Evolutionary conservation across 2,888 invertebrate genomes (phyloP).

Genomic region (Molanna angustata): DNA sequence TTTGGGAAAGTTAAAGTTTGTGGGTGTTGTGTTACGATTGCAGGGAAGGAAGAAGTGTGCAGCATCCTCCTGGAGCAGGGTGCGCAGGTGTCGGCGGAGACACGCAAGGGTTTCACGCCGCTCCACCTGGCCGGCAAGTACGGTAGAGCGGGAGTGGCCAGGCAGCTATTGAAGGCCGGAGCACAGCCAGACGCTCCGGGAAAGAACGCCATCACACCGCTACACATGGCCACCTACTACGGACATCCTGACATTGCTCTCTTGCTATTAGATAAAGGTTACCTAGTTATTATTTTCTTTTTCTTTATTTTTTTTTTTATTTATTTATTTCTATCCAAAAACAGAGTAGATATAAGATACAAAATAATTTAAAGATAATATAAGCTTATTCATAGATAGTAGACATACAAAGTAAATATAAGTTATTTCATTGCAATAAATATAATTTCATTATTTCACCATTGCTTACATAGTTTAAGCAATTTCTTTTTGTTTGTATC

Average conservation of each 20-base stretch:
- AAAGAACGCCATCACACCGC: conserved; percentile 91
- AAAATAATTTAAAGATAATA: too few species aligned
- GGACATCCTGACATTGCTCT: conserved; percentile 90
- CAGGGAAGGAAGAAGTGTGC: conserved; percentile 82
- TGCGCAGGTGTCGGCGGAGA: conserved; percentile 86
- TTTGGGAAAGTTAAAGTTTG: not conserved
- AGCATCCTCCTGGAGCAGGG: conserved; percentile 87
- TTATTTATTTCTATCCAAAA: not conserved
- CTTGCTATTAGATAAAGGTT: conserved; percentile 85
- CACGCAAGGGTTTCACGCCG: conserved; percentile 95
- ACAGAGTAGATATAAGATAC: too few species aligned
- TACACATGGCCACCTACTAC: conserved; percentile 97
- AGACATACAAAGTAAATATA: too few species aligned
- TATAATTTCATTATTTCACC: too few species aligned
- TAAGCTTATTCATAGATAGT: too few species aligned
- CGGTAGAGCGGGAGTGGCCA: conserved; percentile 88
- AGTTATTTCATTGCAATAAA: too few species aligned
- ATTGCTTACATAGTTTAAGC: too few species aligned
- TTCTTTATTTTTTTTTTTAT: not conserved
- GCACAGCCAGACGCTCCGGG: conserved; percentile 89
- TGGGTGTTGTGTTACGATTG: not conserved
- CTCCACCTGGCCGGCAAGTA: conserved; percentile 97
- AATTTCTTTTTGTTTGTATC: too few species aligned
- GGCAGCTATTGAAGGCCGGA: conserved; percentile 81
- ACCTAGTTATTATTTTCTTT: not conserved